These are phyloP conservation scores for Leptopilina myrica DNA, from an alignment of 2,888 invertebrate species.

Conservation along the genomic window DNA sequence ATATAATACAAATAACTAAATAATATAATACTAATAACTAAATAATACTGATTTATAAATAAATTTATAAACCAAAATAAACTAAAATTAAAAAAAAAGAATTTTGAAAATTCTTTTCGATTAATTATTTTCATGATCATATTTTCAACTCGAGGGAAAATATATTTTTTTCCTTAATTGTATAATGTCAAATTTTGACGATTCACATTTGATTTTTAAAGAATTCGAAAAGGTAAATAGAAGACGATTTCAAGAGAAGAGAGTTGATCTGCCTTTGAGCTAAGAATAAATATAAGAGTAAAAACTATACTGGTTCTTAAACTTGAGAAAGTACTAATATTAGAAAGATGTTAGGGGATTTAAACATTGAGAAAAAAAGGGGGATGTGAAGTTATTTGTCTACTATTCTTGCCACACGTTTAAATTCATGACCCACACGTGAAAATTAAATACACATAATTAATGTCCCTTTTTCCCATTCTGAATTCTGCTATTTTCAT, in stretches of 20 bases:
- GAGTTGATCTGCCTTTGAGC: constrained; percentile 15
- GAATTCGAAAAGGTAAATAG: constrained; percentile 9
- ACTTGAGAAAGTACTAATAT: constrained; percentile 24
- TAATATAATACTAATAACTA: too few species aligned
- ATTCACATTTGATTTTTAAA: neutral
- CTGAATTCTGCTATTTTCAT: neutral
- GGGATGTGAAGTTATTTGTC: neutral
- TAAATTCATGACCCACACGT: constrained; percentile 9
- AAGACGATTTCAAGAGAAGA: constrained; percentile 23
- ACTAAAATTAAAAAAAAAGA: neutral
- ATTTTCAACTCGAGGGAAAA: too few species aligned
- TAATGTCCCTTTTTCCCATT: neutral
- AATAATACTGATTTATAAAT: too few species aligned
- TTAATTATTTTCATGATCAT: too few species aligned
- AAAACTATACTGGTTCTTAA: constrained; percentile 26
- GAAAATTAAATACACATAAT: neutral
- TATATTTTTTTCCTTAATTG: neutral
- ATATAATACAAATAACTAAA: too few species aligned
- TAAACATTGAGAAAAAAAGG: constrained; percentile 4
- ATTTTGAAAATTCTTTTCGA: too few species aligned
- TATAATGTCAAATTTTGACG: neutral
- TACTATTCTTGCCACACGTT: neutral
- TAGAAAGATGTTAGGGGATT: constrained; percentile 16
- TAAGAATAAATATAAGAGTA: constrained; percentile 19
- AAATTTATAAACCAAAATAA: neutral